Evolutionary conservation across 2,113 vertebrate species (phyloP).

Genomic region (Muntiacus muntjak): DNA sequence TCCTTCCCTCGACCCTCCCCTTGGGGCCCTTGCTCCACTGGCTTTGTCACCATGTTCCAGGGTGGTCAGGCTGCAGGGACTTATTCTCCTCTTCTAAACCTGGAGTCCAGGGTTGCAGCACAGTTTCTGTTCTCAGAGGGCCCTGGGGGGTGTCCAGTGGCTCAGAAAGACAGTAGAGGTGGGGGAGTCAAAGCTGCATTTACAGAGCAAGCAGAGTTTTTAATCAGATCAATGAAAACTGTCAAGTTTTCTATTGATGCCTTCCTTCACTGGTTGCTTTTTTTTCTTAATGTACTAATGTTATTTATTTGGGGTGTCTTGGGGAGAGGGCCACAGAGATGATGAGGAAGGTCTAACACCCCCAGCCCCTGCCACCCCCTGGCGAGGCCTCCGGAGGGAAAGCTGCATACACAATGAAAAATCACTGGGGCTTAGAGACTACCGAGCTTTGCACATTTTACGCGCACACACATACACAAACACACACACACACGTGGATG

Average conservation of each 20-base stretch:
- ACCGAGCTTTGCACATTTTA: neutral
- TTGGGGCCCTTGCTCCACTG: neutral
- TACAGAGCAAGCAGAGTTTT: neutral
- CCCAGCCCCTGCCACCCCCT: neutral
- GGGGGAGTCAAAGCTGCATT: rapidly evolving
- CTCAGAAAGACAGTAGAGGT: too few species aligned
- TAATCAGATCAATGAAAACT: neutral
- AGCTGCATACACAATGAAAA: rapidly evolving
- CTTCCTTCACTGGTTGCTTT: neutral
- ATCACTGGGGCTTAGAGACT: neutral
- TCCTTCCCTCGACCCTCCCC: rapidly evolving
- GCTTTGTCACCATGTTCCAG: neutral
- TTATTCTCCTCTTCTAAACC: rapidly evolving
- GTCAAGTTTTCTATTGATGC: neutral
- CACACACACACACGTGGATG: neutral
- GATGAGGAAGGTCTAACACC: neutral
- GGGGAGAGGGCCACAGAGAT: neutral
- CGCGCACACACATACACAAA: neutral
- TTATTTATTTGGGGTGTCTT: neutral
- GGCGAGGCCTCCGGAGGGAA: neutral
- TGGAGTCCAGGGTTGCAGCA: rapidly evolving
- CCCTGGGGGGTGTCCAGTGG: too few species aligned
- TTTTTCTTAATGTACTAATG: neutral
- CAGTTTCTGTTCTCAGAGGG: neutral
- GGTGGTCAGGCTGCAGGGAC: rapidly evolving